Base-by-base conservation (phyloP, 2,888 invertebrate genomes). In the Sinhomidia bicolor region DNA sequence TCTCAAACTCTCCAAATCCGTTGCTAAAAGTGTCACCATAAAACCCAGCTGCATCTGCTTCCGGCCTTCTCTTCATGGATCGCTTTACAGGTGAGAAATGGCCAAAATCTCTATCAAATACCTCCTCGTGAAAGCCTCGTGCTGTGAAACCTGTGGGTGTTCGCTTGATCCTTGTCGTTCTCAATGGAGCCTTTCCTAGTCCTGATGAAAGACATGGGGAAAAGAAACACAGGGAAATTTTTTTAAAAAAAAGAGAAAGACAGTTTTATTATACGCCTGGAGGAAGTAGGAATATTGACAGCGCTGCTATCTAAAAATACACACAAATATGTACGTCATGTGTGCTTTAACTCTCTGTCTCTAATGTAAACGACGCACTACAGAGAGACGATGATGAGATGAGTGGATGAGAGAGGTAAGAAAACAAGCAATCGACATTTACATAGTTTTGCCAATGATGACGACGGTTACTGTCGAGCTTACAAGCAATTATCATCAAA, bases 1-100 rank as follows among this genome's bases (percentile, higher is more conserved):
- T 91, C 88, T 92, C 92, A 89, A 92, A 92, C 83, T 92, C 92
- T 74, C 92, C 92, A 89, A 92, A 92, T 80, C 92, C 92, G 23
- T 85, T 85, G 79, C 90, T 91, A 89, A 92, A 92, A n/a, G 91
- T 91, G 88, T 92, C 91, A 5, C 92, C 92, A 86, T 92, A 92
- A 84, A 92, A 92, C 54, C 92, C 92, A 23, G 91, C 89, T 23
- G 91, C 90, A 90, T 91, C 92, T 9, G 90, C 91, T 81, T 92
- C 92, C 12, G 92, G 92, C 65, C 92, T 88, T 47, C 92, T 85
- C 88, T 92, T 92, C 81, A 91, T 90, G 23, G 89, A 89, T 79
- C 92, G 89, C 74, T 92, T 92, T 71, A 92, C 92, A 78, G 92
- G 92, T 68, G 92, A 92, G 89, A 92, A 92, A 78, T 92, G 91